Base-by-base conservation (phyloP, 1,140 invertebrate species). In the Monochamus saltuarius region DNA sequence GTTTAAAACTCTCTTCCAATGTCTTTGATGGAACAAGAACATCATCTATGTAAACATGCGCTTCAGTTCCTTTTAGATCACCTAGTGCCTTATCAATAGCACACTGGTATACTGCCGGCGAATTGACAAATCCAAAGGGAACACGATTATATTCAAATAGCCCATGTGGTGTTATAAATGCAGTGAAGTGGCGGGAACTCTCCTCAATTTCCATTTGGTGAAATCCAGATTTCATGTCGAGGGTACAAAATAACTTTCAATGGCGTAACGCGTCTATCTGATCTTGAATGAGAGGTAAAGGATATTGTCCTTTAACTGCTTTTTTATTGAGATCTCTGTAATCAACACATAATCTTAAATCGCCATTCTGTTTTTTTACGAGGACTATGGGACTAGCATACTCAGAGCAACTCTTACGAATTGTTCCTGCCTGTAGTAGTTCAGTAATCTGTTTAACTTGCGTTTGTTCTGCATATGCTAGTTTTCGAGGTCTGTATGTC, bases 321-420 rank as follows among this genome's bases (percentile, higher is more conserved):
- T 50, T 56, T 65, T 70, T 73, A 59, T 84, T 84, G 0, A 84
- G 45, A 14, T 58, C 49, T 11, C 79, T 62, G 59, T 78, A 84
- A 60, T 85, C 82, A 0, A 78, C 67, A 46, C 76, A 77, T 14
- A 78, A 16, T 37, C 75, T 40, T 8, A 70, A 50, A 7, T 60
- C 53, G 10, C 75, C 77, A 65, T 82, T 77, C 54, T 75, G 60
- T n/a, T 84, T 84, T 50, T 59, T 56, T 0, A 74, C 75, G 11
- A 82, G 60, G 0, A 82, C 63, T 0, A 79, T 67, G 0, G 79
- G 79, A 29, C 75, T 75, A 4, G 77, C 66, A 65, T 73, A 83
- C 4, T 77, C n/a, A n/a, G n/a, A n/a, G 14, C 16, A 10, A 11
- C 74, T 77, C 42, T 70, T 61, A 8, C 71, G 56, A 39, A 80